These are phyloP conservation scores for Drosophila mimetica DNA, from an alignment of 2,888 invertebrate genomes.

Conservation along the genomic window DNA sequence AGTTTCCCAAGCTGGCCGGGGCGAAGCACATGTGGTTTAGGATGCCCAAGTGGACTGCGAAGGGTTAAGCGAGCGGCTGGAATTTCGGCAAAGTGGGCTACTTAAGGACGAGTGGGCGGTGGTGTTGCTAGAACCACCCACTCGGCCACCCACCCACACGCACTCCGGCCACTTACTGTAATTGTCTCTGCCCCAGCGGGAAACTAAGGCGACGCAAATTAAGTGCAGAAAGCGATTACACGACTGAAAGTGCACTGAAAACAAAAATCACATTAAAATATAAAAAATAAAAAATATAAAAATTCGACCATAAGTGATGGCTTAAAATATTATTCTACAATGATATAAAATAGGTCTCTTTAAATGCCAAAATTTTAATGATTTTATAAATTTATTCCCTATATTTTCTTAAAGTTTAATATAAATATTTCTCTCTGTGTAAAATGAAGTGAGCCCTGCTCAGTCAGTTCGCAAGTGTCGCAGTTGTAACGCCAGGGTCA, in stretches of 20 bases:
- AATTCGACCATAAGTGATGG: no score
- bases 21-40: slow-evolving; percentile 70
- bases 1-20: slow-evolving; percentile 43
- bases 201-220: slow-evolving; percentile 56
- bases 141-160: slow-evolving; percentile 40
- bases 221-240: slow-evolving; percentile 74
- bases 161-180: slow-evolving; percentile 71
- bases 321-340: no score
- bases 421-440: no score
- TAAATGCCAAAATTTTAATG: no score
- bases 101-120: slow-evolving; percentile 42
- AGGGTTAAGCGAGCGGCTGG: slow-evolving; percentile 66
- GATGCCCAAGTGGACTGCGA: slow-evolving; percentile 53
- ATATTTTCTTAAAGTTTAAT: no score
- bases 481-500: slow-evolving; percentile 54
- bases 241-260: slow-evolving; percentile 7
- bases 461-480: slow-evolving; percentile 26
- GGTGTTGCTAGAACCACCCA: slow-evolving; percentile 15
- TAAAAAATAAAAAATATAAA: no score
- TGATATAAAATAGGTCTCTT: no score
- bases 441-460: neutral
- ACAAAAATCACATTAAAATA: neutral
- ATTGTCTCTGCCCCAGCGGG: slow-evolving; percentile 59
- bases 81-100: slow-evolving; percentile 65
- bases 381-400: no score